A percentile compares a stretch with the other conserved stretches of the same genome.
Evolutionary conservation across 2,797 vertebrate genomes (phyloP).

Genomic region (Hydrophis major): DNA sequence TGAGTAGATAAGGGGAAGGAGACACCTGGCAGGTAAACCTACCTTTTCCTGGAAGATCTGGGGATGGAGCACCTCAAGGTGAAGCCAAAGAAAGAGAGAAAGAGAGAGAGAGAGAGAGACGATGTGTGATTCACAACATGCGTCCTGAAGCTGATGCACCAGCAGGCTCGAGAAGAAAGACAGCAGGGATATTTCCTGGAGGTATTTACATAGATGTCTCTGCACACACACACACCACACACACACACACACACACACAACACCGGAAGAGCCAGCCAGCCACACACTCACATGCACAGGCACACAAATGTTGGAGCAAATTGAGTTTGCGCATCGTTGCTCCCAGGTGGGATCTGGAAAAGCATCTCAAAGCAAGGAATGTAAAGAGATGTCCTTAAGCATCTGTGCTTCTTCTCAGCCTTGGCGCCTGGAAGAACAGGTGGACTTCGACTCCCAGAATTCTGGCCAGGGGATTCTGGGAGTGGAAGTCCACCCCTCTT

Average conservation of each 20-base stretch:
- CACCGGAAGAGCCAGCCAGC: not conserved
- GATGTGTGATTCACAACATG: not conserved
- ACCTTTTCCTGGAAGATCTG: conserved; percentile 33
- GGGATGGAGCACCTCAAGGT: not conserved
- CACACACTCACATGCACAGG: not conserved
- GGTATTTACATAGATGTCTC: conserved; percentile 47
- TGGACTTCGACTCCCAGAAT: not conserved
- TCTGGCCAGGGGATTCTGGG: not conserved
- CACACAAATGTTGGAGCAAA: not conserved
- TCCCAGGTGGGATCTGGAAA: not conserved
- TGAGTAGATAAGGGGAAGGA: too few species aligned
- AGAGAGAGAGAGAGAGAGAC: not conserved
- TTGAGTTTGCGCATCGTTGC: not conserved
- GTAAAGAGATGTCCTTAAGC: not conserved
- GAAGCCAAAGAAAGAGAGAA: not conserved
- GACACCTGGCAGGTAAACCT: not conserved
- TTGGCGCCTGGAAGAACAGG: not conserved
- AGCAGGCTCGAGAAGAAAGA: not conserved
- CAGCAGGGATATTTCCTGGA: conserved; percentile 37
- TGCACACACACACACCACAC: not conserved
- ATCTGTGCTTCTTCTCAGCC: not conserved
- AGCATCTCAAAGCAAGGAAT: not conserved
- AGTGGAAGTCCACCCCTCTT: too few species aligned
- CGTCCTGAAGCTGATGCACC: not conserved
- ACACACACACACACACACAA: not conserved